phyloP scores from a whole-genome alignment of 2,888 invertebrate genomes.

The Steinernema carpocapsae region DNA sequence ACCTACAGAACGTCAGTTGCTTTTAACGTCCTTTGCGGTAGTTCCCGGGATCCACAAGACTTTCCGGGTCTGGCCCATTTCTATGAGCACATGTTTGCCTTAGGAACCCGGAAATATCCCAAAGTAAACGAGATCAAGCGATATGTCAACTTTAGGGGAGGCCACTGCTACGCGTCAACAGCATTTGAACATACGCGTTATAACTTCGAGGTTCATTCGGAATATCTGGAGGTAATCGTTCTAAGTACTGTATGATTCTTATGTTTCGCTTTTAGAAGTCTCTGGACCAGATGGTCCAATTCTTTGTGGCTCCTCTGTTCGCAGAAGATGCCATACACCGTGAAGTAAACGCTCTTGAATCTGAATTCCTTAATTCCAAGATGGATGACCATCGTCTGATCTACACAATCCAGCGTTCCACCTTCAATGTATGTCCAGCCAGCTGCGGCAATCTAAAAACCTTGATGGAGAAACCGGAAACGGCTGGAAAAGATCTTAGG shows the following conservation, averaged over 20 bases:
- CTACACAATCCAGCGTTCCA: conserved; percentile 75
- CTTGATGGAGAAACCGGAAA: conserved; percentile 76
- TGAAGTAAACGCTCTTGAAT: conserved; percentile 93
- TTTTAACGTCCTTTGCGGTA: conserved; percentile 84
- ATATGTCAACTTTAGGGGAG: conserved; percentile 88
- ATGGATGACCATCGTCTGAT: conserved; percentile 88
- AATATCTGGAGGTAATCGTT: background rate
- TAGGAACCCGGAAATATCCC: conserved; percentile 89
- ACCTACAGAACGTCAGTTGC: conserved; percentile 84
- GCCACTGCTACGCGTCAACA: conserved; percentile 89
- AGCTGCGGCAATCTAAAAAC: conserved; percentile 86
- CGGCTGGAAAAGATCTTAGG: conserved; percentile 80
- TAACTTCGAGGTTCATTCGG: conserved; percentile 74
- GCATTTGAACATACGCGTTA: conserved; percentile 88
- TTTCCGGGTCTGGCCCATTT: conserved; percentile 94
- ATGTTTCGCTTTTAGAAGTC: conserved; percentile 41
- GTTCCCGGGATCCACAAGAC: conserved; percentile 79
- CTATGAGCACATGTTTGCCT: conserved; percentile 97
- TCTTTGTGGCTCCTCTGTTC: conserved; percentile 90
- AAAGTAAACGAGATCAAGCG: conserved; percentile 79
- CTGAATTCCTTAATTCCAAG: conserved; percentile 92
- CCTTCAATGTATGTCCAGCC: conserved; percentile 89
- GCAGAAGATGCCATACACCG: conserved; percentile 88
- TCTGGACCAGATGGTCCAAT: conserved; percentile 84
- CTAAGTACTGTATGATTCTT: background rate